Percentiles rank a stretch among this genome's conserved stretches.
phyloP scores from a whole-genome alignment of 2,888 invertebrate genomes.

The Dichetophora obliterata region DNA sequence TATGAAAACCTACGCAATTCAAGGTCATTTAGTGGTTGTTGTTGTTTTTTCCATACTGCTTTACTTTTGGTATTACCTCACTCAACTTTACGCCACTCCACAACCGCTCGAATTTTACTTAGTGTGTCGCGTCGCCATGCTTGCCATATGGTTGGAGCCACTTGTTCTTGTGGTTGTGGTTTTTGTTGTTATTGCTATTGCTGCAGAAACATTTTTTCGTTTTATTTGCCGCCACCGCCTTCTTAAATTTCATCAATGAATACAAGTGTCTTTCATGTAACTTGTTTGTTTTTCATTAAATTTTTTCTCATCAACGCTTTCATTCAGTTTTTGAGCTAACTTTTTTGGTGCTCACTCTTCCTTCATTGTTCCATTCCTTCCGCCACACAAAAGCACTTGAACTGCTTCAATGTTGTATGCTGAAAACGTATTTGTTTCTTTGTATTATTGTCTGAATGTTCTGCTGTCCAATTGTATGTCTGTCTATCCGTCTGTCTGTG shows the following conservation, averaged over 20 bases:
- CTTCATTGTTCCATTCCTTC: not conserved
- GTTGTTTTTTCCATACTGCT: not conserved
- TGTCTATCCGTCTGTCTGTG: not conserved
- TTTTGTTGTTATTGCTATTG: no score
- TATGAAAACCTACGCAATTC: constrained; percentile 29
- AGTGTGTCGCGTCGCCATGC: no score
- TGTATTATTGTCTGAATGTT: not conserved
- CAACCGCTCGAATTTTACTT: not conserved
- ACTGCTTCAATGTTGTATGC: not conserved
- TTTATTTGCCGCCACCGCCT: not conserved
- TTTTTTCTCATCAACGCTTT: constrained; percentile 1
- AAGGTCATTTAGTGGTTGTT: constrained; percentile 20
- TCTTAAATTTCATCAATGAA: not conserved
- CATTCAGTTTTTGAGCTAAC: not conserved
- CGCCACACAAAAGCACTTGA: no score
- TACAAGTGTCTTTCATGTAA: not conserved
- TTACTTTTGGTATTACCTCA: not conserved
- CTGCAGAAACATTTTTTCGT: no score
- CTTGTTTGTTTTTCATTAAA: not conserved
- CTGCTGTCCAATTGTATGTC: not conserved
- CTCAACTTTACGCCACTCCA: not conserved
- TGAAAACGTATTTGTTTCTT: not conserved
- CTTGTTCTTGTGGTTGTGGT: not conserved
- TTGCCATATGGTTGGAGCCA: constrained; percentile 3
- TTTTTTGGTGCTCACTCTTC: not conserved